These are phyloP conservation scores for Tiliacea citrago DNA, from an alignment of 2,888 invertebrate species.

Conservation along the genomic window DNA sequence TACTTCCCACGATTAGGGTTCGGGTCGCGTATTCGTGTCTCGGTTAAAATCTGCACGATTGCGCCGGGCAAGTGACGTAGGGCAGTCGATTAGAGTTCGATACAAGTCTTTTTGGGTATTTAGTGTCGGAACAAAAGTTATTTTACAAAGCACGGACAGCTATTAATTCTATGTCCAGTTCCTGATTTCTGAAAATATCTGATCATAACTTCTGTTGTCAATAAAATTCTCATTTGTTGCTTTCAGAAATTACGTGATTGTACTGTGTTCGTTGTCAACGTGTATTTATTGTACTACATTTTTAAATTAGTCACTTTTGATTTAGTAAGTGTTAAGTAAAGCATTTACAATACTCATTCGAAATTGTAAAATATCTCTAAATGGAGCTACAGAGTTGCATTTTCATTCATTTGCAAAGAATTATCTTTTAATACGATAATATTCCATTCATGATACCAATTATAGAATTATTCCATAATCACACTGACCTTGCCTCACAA, in stretches of 20 bases:
- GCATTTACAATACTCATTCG: neutral
- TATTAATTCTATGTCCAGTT: neutral
- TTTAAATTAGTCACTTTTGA: neutral
- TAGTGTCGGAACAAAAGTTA: neutral
- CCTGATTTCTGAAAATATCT: neutral
- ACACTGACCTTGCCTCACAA: slow-evolving; percentile 45
- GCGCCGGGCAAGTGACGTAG: slow-evolving; percentile 18
- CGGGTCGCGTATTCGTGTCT: slow-evolving; percentile 59
- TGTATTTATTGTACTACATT: neutral
- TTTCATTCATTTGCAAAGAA: neutral
- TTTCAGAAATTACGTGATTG: neutral
- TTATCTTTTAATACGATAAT: neutral
- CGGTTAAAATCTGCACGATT: slow-evolving; percentile 56
- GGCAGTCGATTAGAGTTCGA: slow-evolving; percentile 15
- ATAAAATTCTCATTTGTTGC: neutral
- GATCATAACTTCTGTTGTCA: neutral
- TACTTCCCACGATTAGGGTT: slow-evolving; percentile 26
- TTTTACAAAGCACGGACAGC: neutral
- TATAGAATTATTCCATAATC: slow-evolving; percentile 36
- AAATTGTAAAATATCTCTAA: neutral
- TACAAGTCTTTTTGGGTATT: neutral
- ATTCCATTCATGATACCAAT: slow-evolving; percentile 46
- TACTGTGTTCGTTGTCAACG: neutral
- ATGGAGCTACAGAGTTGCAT: neutral
- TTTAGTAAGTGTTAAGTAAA: neutral